Evolutionary conservation across 1,140 invertebrate species (phyloP), one percentile per base, ranked within the genome.

Genomic region (Nephila pilipes): DNA sequence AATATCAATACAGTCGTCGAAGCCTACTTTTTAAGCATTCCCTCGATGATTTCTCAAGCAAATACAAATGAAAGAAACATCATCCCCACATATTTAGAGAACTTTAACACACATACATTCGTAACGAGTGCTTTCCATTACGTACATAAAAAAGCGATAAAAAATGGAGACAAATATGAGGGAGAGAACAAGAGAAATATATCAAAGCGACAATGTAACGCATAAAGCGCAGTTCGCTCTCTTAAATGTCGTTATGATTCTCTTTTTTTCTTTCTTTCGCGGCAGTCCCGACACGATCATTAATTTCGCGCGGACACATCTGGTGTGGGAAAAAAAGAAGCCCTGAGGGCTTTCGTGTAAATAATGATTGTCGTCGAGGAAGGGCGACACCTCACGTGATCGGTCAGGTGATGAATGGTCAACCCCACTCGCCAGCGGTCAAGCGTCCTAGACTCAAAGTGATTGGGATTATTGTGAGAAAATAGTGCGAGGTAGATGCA

Each of bases 351-450:
- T n/a, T 25, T n/a, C 25, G 69, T 75, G 69, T 75, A 75, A 75
- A 75, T 75, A 75, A 75, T 75, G 69, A 75, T 36, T 75, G 69
- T 75, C 69, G 32, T 32, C 63, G 63, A n/a, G 25, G 25, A 65
- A 75, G 69, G 69, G 69, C 69, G 69, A 75, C 69, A 75, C 69
- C 69, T 75, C 69, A 75, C 69, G 69, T 75, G 69, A 75, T 75
- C 32, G 69, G 69, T 32, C 69, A 75, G 18, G 69, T 75, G 69
- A 75, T 75, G 69, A 75, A 75, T 75, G 69, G 69, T 18, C 69
- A 32, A 16, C 29, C 69, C 69, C 46, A 75, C 69, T 75, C 32
- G 69, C 29, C 25, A 75, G 29, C 32, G 69, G 32, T 75, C 69
- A 29, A 46, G 46, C 46, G 46, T 46, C 46, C 6, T 46, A 46